These are phyloP conservation scores for Agrypnia vestita DNA, from an alignment of 1,140 invertebrate genomes.

Conservation along the genomic window DNA sequence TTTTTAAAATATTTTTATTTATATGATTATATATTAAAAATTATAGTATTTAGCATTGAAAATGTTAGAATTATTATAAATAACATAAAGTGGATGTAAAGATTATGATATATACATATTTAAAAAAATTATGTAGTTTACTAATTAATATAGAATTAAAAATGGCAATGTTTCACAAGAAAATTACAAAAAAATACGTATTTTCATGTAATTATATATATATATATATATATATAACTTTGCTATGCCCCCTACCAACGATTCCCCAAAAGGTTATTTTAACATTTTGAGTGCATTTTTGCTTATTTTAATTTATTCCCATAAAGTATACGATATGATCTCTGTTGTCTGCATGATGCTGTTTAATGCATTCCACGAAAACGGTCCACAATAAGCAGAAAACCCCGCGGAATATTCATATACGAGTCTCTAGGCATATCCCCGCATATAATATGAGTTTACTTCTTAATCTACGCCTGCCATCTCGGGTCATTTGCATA, in stretches of 20 bases:
- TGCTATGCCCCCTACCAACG: not conserved
- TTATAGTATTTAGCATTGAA: too few relatives aligned
- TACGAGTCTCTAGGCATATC: not conserved
- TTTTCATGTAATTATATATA: too few relatives aligned
- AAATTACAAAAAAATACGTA: too few relatives aligned
- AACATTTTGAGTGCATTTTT: not conserved
- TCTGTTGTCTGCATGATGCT: constrained; percentile 14
- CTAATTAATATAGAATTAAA: too few relatives aligned
- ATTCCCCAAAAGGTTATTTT: not conserved
- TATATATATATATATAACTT: too few relatives aligned
- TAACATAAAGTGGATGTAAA: too few relatives aligned
- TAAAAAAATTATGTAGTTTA: too few relatives aligned
- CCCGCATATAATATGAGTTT: constrained; percentile 17
- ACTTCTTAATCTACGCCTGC: constrained; percentile 11
- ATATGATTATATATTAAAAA: too few relatives aligned
- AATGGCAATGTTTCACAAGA: too few relatives aligned
- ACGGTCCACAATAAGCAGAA: constrained; percentile 34
- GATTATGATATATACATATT: too few relatives aligned
- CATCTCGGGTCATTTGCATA: constrained; percentile 30
- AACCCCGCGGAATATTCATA: constrained; percentile 22
- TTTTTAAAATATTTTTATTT: too few relatives aligned
- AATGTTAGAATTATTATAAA: too few relatives aligned
- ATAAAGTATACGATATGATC: constrained; percentile 31
- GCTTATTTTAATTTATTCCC: constrained; percentile 14
- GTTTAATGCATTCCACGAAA: constrained; percentile 41